A percentile compares a stretch with the other conserved stretches of the same genome.
Evolutionary conservation across 2,797 vertebrate species (phyloP).

Genomic region (Pelodytes ibericus): DNA sequence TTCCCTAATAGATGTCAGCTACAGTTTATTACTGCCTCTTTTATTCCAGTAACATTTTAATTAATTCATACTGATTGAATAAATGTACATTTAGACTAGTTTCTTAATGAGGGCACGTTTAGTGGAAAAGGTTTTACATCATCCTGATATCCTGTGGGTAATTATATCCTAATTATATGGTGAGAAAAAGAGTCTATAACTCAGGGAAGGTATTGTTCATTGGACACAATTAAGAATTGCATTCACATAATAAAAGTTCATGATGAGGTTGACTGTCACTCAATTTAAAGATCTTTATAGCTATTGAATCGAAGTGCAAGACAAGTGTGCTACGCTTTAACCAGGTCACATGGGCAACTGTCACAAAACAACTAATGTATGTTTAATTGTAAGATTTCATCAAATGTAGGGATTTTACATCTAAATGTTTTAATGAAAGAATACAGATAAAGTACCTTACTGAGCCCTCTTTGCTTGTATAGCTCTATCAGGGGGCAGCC

Average conservation of each 20-base stretch:
- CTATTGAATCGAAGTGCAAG: constrained; percentile 71
- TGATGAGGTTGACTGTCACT: constrained; percentile 79
- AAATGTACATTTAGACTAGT: constrained; percentile 83
- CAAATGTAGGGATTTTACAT: too few relatives aligned
- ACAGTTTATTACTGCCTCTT: constrained; percentile 73
- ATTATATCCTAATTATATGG: constrained; percentile 86
- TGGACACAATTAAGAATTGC: constrained; percentile 81
- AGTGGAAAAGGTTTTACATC: constrained; percentile 83
- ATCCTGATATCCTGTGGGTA: constrained; percentile 86
- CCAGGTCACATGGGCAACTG: too few relatives aligned
- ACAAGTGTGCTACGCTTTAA: constrained; percentile 69
- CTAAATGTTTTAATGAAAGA: too few relatives aligned
- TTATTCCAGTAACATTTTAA: constrained; percentile 84
- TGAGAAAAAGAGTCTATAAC: constrained; percentile 77
- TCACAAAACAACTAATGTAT: too few relatives aligned
- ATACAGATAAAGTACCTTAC: too few relatives aligned
- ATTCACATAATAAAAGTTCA: constrained; percentile 82
- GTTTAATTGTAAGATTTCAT: too few relatives aligned
- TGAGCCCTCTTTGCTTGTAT: too few relatives aligned
- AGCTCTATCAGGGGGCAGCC: too few relatives aligned
- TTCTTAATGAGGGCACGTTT: constrained; percentile 83
- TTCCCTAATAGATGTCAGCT: constrained; percentile 72
- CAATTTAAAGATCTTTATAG: constrained; percentile 77
- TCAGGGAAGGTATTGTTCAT: constrained; percentile 79
- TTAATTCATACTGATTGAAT: constrained; percentile 86